phyloP scores from a whole-genome alignment of 2,797 vertebrate genomes.

The Mormyrus proboscirostris region DNA sequence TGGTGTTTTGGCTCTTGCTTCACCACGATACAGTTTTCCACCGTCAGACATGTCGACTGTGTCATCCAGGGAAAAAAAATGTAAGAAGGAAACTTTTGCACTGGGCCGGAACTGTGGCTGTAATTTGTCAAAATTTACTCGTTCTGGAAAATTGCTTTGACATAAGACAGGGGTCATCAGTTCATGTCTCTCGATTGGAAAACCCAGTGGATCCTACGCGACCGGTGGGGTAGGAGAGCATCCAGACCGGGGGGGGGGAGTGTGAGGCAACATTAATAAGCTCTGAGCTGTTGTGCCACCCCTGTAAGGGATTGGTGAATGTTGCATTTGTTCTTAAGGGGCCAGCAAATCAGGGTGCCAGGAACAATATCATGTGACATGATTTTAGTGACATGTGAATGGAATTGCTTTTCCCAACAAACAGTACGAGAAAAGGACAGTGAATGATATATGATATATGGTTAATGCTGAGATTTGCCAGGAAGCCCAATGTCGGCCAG shows the following conservation, averaged over 20 bases:
- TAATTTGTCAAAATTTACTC: slow-evolving; percentile 8
- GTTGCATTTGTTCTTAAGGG: neutral
- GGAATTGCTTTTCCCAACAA: neutral
- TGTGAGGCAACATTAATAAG: neutral
- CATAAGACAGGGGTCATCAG: neutral
- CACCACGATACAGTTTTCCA: neutral
- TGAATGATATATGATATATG: neutral
- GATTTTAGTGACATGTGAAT: neutral
- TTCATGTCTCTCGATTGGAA: neutral
- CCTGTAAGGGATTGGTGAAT: neutral
- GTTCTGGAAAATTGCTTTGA: neutral
- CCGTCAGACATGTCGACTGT: neutral
- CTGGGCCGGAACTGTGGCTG: neutral
- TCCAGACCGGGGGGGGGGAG: neutral
- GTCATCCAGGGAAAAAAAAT: neutral
- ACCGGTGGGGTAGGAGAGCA: neutral
- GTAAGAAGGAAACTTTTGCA: neutral
- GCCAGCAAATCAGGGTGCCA: neutral
- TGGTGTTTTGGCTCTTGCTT: neutral
- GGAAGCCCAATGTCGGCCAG: neutral
- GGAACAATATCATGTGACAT: neutral
- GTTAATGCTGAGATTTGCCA: neutral
- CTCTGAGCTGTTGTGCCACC: neutral
- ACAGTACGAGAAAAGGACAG: neutral
- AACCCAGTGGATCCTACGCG: neutral